Evolutionary conservation across 2,888 invertebrate genomes (phyloP).

Genomic region (Chymomyza caudatula): DNA sequence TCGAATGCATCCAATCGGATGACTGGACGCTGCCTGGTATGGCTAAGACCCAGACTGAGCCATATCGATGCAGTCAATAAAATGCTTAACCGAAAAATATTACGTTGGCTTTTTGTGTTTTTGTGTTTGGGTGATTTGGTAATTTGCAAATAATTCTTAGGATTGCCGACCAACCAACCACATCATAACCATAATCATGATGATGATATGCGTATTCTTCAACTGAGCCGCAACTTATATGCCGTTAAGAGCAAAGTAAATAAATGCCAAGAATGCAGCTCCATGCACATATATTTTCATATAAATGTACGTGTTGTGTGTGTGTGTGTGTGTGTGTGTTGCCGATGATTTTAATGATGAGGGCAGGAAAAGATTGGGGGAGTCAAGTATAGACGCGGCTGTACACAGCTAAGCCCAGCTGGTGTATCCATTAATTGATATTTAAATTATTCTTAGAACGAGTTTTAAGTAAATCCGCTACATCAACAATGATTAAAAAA

Average conservation of each 20-base stretch:
- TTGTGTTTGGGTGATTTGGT: no score
- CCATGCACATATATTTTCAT: constrained; percentile 23
- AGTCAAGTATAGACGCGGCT: neutral
- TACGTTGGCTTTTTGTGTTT: neutral
- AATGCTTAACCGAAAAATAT: neutral
- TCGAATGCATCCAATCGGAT: neutral
- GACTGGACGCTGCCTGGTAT: neutral
- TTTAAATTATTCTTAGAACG: constrained; percentile 67
- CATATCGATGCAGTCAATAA: neutral
- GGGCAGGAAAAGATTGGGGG: no score
- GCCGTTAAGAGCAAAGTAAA: constrained; percentile 53
- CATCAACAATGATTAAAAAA: constrained; percentile 23
- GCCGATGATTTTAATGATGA: no score
- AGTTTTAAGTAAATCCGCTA: constrained; percentile 46
- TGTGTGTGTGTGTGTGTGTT: constrained; percentile 1
- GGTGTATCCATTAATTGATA: constrained; percentile 32
- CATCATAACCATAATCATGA: constrained; percentile 22
- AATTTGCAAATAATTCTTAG: neutral
- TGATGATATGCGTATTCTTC: constrained; percentile 7
- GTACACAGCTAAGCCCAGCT: constrained; percentile 46
- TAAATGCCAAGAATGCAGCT: constrained; percentile 38
- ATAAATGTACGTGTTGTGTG: neutral
- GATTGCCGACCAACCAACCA: constrained; percentile 23
- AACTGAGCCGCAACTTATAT: constrained; percentile 34
- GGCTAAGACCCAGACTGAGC: neutral